Conservation (phyloP, 2,888 invertebrate species). For the Campaea margaritaria region DNA sequence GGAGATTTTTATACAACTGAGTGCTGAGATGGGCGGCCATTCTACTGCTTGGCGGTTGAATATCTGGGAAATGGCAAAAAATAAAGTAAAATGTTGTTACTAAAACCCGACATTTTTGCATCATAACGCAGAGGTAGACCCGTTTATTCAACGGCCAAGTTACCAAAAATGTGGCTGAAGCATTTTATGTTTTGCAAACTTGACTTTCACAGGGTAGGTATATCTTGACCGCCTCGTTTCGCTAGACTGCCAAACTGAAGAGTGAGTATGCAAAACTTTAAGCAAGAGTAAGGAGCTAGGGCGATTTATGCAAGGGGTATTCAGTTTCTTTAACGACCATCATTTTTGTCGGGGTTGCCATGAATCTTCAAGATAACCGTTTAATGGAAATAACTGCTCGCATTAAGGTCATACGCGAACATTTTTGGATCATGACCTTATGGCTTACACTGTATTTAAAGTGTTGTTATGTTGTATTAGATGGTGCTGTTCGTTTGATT, state of each 20-base stretch:
- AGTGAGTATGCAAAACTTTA: slow-evolving; percentile 59
- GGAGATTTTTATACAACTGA: no score
- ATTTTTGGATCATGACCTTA: slow-evolving; percentile 57
- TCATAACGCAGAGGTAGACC: no score
- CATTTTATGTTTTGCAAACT: slow-evolving; percentile 1
- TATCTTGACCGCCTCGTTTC: slow-evolving; percentile 19
- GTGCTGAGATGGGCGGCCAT: no score
- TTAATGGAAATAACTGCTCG: slow-evolving; percentile 75
- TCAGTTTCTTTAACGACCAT: slow-evolving; percentile 78
- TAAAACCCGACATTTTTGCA: no score
- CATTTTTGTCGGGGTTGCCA: slow-evolving; percentile 70
- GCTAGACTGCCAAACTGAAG: slow-evolving; percentile 47
- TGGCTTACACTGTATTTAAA: not conserved
- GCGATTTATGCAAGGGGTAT: slow-evolving; percentile 52
- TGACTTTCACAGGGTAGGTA: slow-evolving; percentile 19
- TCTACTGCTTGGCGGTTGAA: no score
- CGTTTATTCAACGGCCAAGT: no score
- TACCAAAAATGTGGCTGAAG: not conserved
- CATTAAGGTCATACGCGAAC: slow-evolving; percentile 70
- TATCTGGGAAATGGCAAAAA: no score
- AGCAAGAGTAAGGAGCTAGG: slow-evolving; percentile 56
- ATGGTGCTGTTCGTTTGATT: no score
- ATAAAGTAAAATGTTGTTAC: no score
- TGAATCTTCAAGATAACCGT: slow-evolving; percentile 79
- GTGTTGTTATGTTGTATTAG: no score